Evolutionary conservation across 2,113 vertebrate species (phyloP), one percentile per base, ranked within the genome.

Genomic region (Urocolius indicus): DNA sequence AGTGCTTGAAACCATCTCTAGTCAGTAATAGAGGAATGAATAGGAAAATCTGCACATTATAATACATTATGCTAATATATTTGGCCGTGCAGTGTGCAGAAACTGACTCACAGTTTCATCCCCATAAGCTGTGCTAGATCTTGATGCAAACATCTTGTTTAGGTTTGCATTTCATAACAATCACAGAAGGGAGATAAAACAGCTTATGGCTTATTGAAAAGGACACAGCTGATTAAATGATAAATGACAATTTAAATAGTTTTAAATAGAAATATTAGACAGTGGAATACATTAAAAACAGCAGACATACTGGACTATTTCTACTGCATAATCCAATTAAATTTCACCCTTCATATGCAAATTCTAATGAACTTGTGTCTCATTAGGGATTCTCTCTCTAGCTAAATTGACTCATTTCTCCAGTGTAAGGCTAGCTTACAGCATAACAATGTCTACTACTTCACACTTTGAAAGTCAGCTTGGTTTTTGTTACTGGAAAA

Each of bases 401-500:
- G 52, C 76, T 93, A 49, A 86, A 91, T 72, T 19, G 13, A 26
- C 57, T 23, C 29, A 72, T 23, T 82, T 79, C 82, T 81, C 67
- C 36, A 92, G 24, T 7, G 3, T 68, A 89, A 81, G 71, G 32
- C 66, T 94, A 75, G 57, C 87, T 87, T 86, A 55, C 78, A 43
- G 51, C 46, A 78, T 6, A 71, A 48, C 43, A n/a, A 14, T 20
- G 26, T 71, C 55, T 83, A 38, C 80, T 72, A 89, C 41, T 84
- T 85, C 8, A 9, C 91, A 72, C 34, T 79, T 65, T 69, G 67
- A 54, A 73, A 97, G 30, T 46, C 73, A 87, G 66, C 78, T 63
- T 61, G 84, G 89, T 84, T 94, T 97, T 86, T 85, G 55, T 57
- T 87, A 79, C 65, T 75, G 49, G 52, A 87, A 82, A 10, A 87